phyloP scores from a whole-genome alignment of 2,797 vertebrate genomes.

The Bovichtus diacanthus region DNA sequence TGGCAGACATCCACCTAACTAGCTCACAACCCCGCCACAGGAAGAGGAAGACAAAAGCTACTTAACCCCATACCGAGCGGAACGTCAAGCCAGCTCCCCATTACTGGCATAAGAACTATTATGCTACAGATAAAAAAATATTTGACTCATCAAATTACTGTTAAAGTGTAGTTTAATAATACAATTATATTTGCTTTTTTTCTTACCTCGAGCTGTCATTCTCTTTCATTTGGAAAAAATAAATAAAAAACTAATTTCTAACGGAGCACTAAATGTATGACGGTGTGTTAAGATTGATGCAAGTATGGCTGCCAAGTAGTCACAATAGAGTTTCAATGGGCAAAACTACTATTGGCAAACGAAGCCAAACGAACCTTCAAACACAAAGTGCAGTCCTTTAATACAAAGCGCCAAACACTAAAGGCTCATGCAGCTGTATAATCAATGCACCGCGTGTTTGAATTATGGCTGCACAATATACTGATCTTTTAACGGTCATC shows the following conservation, averaged over 20 bases:
- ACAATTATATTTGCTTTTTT: not conserved
- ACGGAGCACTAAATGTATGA: too few species aligned
- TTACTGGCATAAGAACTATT: not conserved
- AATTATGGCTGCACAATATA: too few species aligned
- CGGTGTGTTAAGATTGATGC: not conserved
- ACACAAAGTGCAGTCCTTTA: not conserved
- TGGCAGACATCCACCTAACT: slow-evolving; percentile 32
- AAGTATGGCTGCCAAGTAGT: not conserved
- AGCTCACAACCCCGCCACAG: not conserved
- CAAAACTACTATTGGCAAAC: not conserved
- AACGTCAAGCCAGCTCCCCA: not conserved
- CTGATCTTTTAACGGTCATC: too few species aligned
- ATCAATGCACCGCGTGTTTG: not conserved
- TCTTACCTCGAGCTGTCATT: not conserved
- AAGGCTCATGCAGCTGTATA: not conserved
- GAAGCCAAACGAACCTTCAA: not conserved
- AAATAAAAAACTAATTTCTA: not conserved
- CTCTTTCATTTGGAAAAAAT: not conserved
- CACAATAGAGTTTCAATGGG: not conserved
- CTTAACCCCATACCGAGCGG: not conserved
- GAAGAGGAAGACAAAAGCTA: not conserved
- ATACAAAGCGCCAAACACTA: not conserved
- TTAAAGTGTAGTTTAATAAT: not conserved
- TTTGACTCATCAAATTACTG: not conserved
- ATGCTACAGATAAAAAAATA: not conserved